Base-by-base conservation (phyloP, 2,888 invertebrate genomes). In the Scaptomyza cyrtandrae region DNA sequence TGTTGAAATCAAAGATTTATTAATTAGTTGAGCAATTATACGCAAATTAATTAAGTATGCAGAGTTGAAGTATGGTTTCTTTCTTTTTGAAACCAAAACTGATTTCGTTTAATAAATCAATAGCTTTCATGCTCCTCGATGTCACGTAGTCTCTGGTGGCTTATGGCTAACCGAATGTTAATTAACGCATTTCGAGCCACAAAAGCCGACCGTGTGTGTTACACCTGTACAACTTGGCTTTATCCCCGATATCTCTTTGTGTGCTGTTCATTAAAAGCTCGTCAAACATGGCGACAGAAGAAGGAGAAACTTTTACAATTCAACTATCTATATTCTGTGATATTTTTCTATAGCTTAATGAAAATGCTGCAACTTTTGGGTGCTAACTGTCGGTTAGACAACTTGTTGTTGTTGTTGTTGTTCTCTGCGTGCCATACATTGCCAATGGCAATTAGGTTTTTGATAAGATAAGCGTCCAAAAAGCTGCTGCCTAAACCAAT, bases 401-500 rank as follows among this genome's bases (percentile, higher is more conserved):
- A 56, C 43, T 16, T 33, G 48, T 11, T 9, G 13, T 43, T 50
- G 49, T 33, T 39, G 31, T 44, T 48, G 53, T 46, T 68, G 72
- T 49, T 71, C 19, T 19, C 19, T 67, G 44, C 58, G 13, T 48
- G 65, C 57, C 62, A 50, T 59, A 57, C 59, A 65, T n/a, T n/a
- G 78, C 83, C 83, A 83, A 83, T 85, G 83, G 86, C 88, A 83
- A 87, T 87, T 85, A 85, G 82, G 63, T 55, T 53, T 58, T 60
- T 87, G 88, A 84, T 88, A 88, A 84, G 86, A 88, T 83, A 84
- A 84, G 80, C 84, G 69, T 39, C 55, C 63, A 59, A 70, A 85
- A 85, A 86, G 83, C 83, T 67, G 86, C 64, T 83, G 88, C 73
- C 78, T 83, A 88, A 85, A 86, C 88, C 86, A 88, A 84, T 88